Percentiles rank a stretch among this genome's conserved stretches.
Conservation (phyloP, 1,140 invertebrate species). For the Platyura marginata region DNA sequence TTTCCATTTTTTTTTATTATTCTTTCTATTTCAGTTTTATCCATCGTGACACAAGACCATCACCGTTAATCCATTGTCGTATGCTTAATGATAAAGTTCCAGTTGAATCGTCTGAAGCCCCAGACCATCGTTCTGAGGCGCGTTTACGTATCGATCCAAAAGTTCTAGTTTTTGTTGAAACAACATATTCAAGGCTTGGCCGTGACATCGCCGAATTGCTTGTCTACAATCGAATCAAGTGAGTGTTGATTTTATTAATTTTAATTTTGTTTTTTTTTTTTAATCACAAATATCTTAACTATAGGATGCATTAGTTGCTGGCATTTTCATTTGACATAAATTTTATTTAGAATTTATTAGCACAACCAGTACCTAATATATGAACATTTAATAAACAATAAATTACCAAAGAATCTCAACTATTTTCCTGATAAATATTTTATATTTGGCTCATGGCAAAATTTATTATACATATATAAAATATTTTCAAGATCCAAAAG, state of each 20-base stretch:
- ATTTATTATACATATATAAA: too few relatives aligned
- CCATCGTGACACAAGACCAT: conserved; percentile 52
- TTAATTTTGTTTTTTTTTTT: neutral
- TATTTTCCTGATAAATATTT: too few relatives aligned
- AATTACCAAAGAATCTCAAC: too few relatives aligned
- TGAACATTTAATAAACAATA: too few relatives aligned
- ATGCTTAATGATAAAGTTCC: conserved; percentile 41
- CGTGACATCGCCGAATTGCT: conserved; percentile 81
- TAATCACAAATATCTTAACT: too few relatives aligned
- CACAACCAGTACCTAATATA: too few relatives aligned
- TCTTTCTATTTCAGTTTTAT: conserved; percentile 38
- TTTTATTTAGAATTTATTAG: too few relatives aligned
- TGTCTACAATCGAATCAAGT: conserved; percentile 87
- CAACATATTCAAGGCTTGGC: conserved; percentile 78
- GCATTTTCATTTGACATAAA: too few relatives aligned
- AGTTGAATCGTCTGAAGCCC: conserved; percentile 33
- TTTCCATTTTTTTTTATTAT: conserved; percentile 7
- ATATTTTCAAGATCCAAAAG: too few relatives aligned
- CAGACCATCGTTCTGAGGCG: conserved; percentile 66
- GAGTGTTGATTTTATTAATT: conserved; percentile 24
- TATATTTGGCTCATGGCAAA: too few relatives aligned
- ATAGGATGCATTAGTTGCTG: too few relatives aligned
- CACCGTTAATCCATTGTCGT: conserved; percentile 61
- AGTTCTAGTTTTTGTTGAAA: conserved; percentile 89
- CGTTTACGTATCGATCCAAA: conserved; percentile 73